Evolutionary conservation across 2,888 invertebrate species (phyloP).

Genomic region (Steinernema carpocapsae): DNA sequence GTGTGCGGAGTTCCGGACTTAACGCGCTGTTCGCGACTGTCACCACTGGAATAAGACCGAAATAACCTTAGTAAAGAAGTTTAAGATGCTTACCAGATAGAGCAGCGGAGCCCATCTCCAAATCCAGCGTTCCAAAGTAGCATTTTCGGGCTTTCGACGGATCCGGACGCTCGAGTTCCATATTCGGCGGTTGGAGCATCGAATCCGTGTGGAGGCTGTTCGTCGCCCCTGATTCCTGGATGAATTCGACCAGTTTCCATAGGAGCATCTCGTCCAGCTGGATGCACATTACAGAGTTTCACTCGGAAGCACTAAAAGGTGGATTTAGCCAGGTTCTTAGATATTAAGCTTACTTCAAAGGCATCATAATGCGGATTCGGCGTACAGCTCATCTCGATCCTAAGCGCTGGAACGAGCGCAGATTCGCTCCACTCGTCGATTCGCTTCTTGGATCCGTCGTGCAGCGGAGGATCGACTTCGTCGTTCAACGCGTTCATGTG

Average conservation of each 20-base stretch:
- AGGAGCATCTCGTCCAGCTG: constrained; percentile 86
- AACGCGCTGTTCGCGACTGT: constrained; percentile 81
- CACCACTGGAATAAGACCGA: constrained; percentile 78
- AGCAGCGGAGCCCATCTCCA: constrained; percentile 82
- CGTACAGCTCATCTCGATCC: constrained; percentile 80
- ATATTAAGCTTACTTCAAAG: constrained; percentile 80
- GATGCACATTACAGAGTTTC: constrained; percentile 82
- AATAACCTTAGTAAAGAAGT: too few relatives aligned
- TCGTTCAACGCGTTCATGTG: constrained; percentile 71
- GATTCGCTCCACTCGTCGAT: constrained; percentile 2
- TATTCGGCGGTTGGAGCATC: constrained; percentile 57
- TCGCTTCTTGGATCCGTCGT: background rate
- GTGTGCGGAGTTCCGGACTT: constrained; percentile 77
- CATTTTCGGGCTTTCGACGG: constrained; percentile 75
- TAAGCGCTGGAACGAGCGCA: constrained; percentile 77
- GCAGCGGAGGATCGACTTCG: constrained; percentile 53
- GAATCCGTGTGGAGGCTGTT: constrained; percentile 54
- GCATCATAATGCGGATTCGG: constrained; percentile 80
- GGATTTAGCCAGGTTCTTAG: too few relatives aligned
- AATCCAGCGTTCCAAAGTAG: constrained; percentile 83
- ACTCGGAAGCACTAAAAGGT: constrained; percentile 78
- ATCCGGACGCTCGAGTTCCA: constrained; percentile 56
- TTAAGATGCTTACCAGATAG: constrained; percentile 75
- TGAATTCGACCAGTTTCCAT: constrained; percentile 75
- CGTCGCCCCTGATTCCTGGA: constrained; percentile 57